These are phyloP conservation scores for Phenganax subtilis DNA, from an alignment of 92 coral and sea anemone genomes.

Conservation along the genomic window DNA sequence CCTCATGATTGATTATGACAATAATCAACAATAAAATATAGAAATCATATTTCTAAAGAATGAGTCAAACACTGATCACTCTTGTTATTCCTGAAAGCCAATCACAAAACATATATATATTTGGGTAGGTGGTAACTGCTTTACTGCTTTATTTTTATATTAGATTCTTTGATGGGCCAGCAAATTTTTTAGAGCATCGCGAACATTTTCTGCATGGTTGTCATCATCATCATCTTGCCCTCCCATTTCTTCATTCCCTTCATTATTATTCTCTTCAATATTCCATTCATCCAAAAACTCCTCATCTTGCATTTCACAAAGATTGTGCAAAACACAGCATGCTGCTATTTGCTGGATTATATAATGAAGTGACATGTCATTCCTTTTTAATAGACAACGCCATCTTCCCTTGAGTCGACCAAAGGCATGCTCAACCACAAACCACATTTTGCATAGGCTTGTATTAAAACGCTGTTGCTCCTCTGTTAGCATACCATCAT, in stretches of 20 bases:
- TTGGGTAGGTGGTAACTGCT: background rate
- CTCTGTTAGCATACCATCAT: slow-evolving; percentile 32
- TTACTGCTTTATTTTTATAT: background rate
- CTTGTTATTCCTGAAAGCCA: too few species aligned
- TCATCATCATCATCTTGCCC: too few species aligned
- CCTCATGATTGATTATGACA: too few species aligned
- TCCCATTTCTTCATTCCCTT: background rate
- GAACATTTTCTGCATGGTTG: background rate
- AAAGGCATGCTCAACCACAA: slow-evolving; percentile 34
- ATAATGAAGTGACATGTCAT: slow-evolving; percentile 21
- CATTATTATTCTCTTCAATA: background rate
- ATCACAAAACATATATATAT: background rate
- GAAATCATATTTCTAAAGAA: too few species aligned
- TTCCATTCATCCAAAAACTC: slow-evolving; percentile 31
- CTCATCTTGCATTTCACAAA: slow-evolving; percentile 35
- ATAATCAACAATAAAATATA: too few species aligned
- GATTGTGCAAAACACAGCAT: slow-evolving; percentile 27
- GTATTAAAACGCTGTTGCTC: slow-evolving; percentile 15
- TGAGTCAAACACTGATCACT: too few species aligned
- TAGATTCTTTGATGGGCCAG: background rate
- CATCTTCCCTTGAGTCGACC: slow-evolving; percentile 32
- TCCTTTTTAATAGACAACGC: slow-evolving; percentile 13
- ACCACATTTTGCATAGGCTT: slow-evolving; percentile 32
- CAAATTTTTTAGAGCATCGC: slow-evolving; percentile 2
- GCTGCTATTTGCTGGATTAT: slow-evolving; percentile 32